Conservation (phyloP, 2,888 invertebrate species). For the Danaus chrysippus region DNA sequence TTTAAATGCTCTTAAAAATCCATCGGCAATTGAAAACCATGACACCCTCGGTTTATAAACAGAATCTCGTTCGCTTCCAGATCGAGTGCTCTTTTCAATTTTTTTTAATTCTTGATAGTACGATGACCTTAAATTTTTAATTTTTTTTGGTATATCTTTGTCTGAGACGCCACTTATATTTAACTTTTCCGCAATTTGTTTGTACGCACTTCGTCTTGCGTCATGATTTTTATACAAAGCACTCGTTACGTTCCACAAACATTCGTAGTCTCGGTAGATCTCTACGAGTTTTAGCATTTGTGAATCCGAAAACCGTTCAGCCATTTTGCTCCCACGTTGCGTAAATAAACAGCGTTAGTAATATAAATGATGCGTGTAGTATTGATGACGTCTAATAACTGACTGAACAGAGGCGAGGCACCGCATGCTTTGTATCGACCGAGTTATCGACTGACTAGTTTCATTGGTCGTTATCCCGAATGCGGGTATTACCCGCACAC, state of each 20-base stretch:
- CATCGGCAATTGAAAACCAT: slow-evolving; percentile 10
- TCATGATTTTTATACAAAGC: slow-evolving; percentile 21
- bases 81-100: slow-evolving; percentile 1
- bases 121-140: slow-evolving; percentile 35
- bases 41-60: slow-evolving; percentile 11
- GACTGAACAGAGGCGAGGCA: too few species aligned
- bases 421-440: too few species aligned
- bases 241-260: slow-evolving; percentile 31
- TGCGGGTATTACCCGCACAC: slow-evolving; percentile 8
- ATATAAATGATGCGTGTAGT: too few species aligned
- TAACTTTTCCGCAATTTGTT: slow-evolving; percentile 29
- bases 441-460: too few species aligned
- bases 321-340: slow-evolving; percentile 17
- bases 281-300: slow-evolving; percentile 33
- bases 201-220: slow-evolving; percentile 24
- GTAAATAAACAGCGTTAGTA: too few species aligned
- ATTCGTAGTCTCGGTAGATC: slow-evolving; percentile 32
- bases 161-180: slow-evolving; percentile 29
- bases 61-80: not conserved
- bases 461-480: too few species aligned
- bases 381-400: too few species aligned
- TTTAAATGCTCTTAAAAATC: slow-evolving; percentile 4
- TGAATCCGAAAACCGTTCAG: slow-evolving; percentile 29
- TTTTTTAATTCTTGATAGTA: slow-evolving; percentile 36
- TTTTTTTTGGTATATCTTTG: slow-evolving; percentile 35